A percentile compares a stretch with the other conserved stretches of the same genome.
These are phyloP conservation scores for Delia radicum DNA, from an alignment of 1,140 invertebrate genomes.

Conservation along the genomic window DNA sequence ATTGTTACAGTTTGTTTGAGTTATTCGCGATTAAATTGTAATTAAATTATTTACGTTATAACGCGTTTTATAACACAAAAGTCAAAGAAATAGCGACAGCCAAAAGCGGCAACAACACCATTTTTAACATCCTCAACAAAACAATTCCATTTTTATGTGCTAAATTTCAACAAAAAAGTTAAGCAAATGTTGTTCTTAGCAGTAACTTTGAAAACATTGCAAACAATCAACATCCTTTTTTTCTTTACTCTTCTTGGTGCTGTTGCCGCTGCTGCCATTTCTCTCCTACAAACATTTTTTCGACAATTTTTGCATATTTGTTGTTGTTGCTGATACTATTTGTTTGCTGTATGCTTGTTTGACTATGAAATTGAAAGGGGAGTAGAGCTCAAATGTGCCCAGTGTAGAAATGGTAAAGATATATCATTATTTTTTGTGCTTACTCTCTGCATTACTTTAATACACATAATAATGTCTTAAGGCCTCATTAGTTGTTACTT, in stretches of 20 bases:
- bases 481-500: too few relatives aligned
- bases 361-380: not conserved
- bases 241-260: not conserved
- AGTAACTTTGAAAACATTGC: not conserved
- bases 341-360: not conserved
- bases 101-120: not conserved
- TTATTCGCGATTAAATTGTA: conserved; percentile 19
- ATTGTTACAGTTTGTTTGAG: conserved; percentile 19
- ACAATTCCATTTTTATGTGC: not conserved
- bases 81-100: not conserved
- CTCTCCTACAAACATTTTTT: not conserved
- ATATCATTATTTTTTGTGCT: too few relatives aligned
- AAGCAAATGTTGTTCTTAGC: not conserved
- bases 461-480: too few relatives aligned
- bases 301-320: not conserved
- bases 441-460: too few relatives aligned
- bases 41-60: conserved; percentile 23
- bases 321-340: not conserved
- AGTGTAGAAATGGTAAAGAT: too few relatives aligned
- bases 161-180: not conserved
- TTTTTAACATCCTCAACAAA: not conserved
- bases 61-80: not conserved
- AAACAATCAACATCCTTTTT: not conserved
- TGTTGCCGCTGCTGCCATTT: not conserved
- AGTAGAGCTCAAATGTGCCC: too few relatives aligned